These are phyloP conservation scores for Littorina saxatilis DNA, from an alignment of 1,140 invertebrate species.

Conservation along the genomic window DNA sequence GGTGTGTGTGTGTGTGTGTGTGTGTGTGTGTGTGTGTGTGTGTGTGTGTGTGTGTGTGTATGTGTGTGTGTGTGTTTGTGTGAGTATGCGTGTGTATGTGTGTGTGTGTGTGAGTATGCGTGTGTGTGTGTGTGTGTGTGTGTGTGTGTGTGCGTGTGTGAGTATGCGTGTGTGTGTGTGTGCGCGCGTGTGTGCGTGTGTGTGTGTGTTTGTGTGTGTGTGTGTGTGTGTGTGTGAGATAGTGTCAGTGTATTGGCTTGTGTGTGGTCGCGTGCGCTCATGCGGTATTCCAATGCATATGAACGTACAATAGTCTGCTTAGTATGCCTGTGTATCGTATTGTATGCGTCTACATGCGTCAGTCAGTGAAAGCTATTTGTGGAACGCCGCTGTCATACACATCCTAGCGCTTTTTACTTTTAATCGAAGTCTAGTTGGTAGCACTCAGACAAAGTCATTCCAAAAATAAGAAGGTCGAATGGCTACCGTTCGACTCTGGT, in stretches of 20 bases:
- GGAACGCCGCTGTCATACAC: no score
- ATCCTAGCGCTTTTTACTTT: no score
- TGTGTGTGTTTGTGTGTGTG: conserved; percentile 5
- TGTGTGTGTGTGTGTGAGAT: conserved; percentile 10
- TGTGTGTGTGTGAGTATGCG: background rate
- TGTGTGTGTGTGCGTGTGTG: background rate
- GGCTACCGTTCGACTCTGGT: no score
- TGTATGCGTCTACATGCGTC: no score
- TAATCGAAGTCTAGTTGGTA: no score
- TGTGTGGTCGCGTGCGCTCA: background rate
- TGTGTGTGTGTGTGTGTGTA: background rate
- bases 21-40: background rate
- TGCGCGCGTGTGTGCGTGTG: background rate
- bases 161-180: background rate
- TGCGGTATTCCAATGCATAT: no score
- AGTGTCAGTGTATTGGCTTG: conserved; percentile 4
- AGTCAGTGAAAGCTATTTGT: no score
- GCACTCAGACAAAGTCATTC: no score
- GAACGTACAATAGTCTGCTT: no score
- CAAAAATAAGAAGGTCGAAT: no score
- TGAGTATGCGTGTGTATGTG: background rate
- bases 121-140: background rate
- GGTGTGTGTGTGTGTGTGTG: background rate
- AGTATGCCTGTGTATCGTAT: no score
- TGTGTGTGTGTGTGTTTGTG: background rate